Evolutionary conservation across 2,113 vertebrate genomes (phyloP), one percentile per base, ranked within the genome.

Genomic region (Tachysurus fulvidraco): DNA sequence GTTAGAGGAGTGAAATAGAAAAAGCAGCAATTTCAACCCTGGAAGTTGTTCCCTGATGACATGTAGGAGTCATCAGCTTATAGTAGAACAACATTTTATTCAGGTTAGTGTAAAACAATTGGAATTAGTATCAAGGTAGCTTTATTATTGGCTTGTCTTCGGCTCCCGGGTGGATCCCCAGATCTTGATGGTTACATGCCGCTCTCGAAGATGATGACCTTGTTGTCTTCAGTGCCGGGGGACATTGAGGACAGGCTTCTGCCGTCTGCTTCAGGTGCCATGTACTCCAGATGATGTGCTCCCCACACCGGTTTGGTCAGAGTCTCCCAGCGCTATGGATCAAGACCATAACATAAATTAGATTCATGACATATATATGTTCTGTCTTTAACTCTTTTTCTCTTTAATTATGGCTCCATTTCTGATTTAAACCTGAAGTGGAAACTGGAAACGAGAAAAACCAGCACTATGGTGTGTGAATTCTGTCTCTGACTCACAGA

Each of bases 201-300:
- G 67, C 95, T 96, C 90, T 96, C 96, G 2, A 95, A 96, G 92
- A 96, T 95, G 92, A 96, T 95, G 91, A 96, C 95, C 88, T 95
- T 96, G 92, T 94, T 94, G 83, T 96, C 95, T 44, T 95, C 95
- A 0, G 89, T 90, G 54, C 92, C 88, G 0, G 94, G 93, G 0
- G 93, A 93, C 88, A 95, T 82, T 0, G 94, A 92, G 55, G 88
- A 90, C 83, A 95, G 91, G 54, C 95, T 93, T 90, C 93, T 94
- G 86, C 94, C 89, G 87, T 95, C 92, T 13, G 85, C 80, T 83
- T 92, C 95, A 0, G 94, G 92, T 44, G 93, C 92, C 96, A 96
- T 96, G 92, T 96, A 96, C 87, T 96, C 96, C 85, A 96, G 91
- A 86, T 96, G 95, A 85, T 96, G 96, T 13, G 71, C 65, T 14